Base-by-base conservation (phyloP, 2,888 invertebrate genomes). In the Amblyjoppa proteus region DNA sequence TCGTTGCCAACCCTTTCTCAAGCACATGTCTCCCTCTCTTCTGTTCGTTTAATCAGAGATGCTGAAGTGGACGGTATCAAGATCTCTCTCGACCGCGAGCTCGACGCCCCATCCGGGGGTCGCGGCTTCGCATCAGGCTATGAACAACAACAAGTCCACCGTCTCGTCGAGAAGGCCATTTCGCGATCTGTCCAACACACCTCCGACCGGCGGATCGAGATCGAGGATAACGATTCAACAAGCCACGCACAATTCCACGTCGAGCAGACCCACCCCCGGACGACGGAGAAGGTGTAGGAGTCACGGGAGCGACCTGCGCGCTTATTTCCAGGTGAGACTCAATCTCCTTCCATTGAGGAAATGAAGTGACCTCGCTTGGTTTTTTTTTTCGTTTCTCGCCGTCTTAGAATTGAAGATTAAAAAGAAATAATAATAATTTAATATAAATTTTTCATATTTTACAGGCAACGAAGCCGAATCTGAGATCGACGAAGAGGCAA, bases 1-100 rank as follows among this genome's bases (percentile, higher is more conserved):
- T 71, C 34, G n/a, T 2, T 41, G 41, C 16, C 16, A 64, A 20
- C 68, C 68, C 38, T 41, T 25, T 41, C 11, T 41, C 7, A 41
- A 38, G 25, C n/a, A 13, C 11, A 68, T 31, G 45, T 66, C 51
- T 34, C 38, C 16, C 38, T 31, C 9, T 31, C 9, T 25, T 71
- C 45, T n/a, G 49, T 66, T 64, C 38, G 41, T 70, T 66, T 31
- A 11, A 80, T 73, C 85, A 93, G 92, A 92, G 84, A 94, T 94
- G 94, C 91, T 94, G 86, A 94, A 94, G 93, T 94, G 94, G 94
- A 94, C 94, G 87, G 94, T 94, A 83, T 94, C 94, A 85, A 93
- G 94, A 89, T 93, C 94, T 61, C 90, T 94, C 89, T 94, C 94
- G 80, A 91, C 92, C 71, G 92, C 91, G 84, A 91, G 91, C 88